phyloP scores from a whole-genome alignment of 2,888 invertebrate genomes.

The Leptinotarsa peninsularis region DNA sequence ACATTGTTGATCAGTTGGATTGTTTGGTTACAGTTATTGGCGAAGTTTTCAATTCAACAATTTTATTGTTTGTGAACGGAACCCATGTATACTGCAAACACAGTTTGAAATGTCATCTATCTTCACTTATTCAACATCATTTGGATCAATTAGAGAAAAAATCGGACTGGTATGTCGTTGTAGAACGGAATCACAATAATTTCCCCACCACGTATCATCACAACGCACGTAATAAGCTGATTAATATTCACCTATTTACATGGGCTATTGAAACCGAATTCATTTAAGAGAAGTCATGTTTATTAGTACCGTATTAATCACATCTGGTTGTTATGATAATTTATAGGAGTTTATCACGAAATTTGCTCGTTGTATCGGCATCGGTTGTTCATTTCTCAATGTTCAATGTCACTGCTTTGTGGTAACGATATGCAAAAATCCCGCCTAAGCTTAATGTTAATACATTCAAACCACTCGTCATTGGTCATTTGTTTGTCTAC shows the following conservation, averaged over 20 bases:
- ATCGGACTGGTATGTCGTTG: too few species aligned
- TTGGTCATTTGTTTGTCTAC: slow-evolving; percentile 53
- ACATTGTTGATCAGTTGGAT: too few species aligned
- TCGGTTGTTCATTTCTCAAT: slow-evolving; percentile 41
- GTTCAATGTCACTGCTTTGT: slow-evolving; percentile 37
- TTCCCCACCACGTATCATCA: neutral
- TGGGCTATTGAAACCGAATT: slow-evolving; percentile 16
- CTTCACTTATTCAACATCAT: too few species aligned
- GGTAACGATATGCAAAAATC: slow-evolving; percentile 44
- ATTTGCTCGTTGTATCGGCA: slow-evolving; percentile 21
- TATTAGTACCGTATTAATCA: slow-evolving; percentile 22
- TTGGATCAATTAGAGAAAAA: too few species aligned
- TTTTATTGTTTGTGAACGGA: too few species aligned
- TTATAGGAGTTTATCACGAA: slow-evolving; percentile 33
- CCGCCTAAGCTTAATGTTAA: slow-evolving; percentile 37
- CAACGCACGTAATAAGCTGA: neutral
- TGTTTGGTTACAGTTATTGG: too few species aligned
- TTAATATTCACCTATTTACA: slow-evolving; percentile 16
- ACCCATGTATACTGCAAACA: too few species aligned
- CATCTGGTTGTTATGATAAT: slow-evolving; percentile 20
- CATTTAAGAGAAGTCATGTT: slow-evolving; percentile 19
- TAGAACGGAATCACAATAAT: too few species aligned
- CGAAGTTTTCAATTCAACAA: too few species aligned
- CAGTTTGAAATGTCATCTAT: too few species aligned
- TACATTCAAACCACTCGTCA: slow-evolving; percentile 44